Base-by-base conservation (phyloP, 1,140 invertebrate species). In the Rhopalosiphum padi region DNA sequence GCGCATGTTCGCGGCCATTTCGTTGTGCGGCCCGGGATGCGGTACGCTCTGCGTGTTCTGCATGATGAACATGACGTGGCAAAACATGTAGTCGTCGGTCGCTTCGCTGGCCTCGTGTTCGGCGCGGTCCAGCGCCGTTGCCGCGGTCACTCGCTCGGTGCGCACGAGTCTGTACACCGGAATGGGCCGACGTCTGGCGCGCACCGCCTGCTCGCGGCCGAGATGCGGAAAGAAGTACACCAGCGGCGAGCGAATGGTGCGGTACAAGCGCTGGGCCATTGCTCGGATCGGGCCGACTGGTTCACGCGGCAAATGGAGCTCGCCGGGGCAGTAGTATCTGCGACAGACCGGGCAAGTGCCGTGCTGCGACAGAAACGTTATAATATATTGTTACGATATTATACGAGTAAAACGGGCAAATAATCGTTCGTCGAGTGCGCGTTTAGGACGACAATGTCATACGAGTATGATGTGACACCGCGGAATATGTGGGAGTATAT, bases 161-260 rank as follows among this genome's bases (percentile, higher is more conserved):
- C 60, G 60, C 5, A 77, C 18, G 15, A 77, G 5, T 77, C 60
- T 77, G 60, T 77, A 77, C 60, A 77, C 18, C 0, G 60, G 60
- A 5, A 30, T n/a, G 3, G 30, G 3, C 60, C 60, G 60, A 21
- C 0, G 11, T n/a, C 30, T n/a, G 4, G 1, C 0, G n/a, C 15
- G 1, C 25, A 30, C 2, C 8, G 1, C 4, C 0, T 4, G 30
- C 0, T 4, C 11, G n/a, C 3, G 4, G 4, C 1, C n/a, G 60
- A 77, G 15, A 6, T 3, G 5, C 4, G 60, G 60, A 18, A 77
- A 77, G n/a, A 77, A 77, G 4, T 77, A 77, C 4, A n/a, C 4
- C 30, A 77, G 18, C 1, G 60, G 60, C 22, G 60, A n/a, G 15
- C 30, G 4, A 18, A 77, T 15, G 5, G 11, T n/a, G 30, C 60